Base-by-base conservation (phyloP, 2,113 vertebrate species). In the Panthera leo region DNA sequence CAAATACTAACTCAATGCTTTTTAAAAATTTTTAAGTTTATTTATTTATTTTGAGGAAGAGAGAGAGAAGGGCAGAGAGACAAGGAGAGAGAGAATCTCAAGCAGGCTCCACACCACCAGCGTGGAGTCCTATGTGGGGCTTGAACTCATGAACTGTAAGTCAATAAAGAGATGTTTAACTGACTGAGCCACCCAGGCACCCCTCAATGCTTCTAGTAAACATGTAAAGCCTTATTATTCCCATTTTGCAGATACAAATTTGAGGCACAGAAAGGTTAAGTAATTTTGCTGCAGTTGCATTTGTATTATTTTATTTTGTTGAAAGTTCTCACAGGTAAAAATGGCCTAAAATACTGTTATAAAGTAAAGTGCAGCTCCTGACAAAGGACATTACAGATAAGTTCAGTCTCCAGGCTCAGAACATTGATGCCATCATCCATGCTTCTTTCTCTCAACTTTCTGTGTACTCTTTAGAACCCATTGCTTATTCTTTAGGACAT, bases 221-320 rank as follows among this genome's bases (percentile, higher is more conserved):
- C 25, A 29, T 14, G 15, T 31, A 55, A 93, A 71, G 12, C 34
- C 67, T 95, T 85, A 90, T 55, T 61, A 68, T 75, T 90, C 61
- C 45, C 27, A 65, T 71, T 97, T 91, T 73, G 14, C 65, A 91
- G 58, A 36, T 95, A 42, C 87, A 94, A 75, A 87, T 79, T 51
- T 12, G 85, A 96, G 76, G 51, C 53, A 63, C 5, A n/a, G 83
- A 61, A 61, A 93, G 39, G 7, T 79, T 67, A 80, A 87, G 34
- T 53, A 42, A 94, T 65, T 96, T 79, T 79, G 8, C 48, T 83
- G 58, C 21, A 55, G 27, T 55, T 16, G n/a, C 12, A 75, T 68
- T 88, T 70, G 10, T 70, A n/a, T 85, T 83, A n/a, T 71, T 92
- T 92, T 23, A 34, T 97, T 83, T 95, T 89, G 5, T 86, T 16